These are phyloP conservation scores for Myotis yumanensis DNA, from an alignment of 2,113 vertebrate genomes.

Conservation along the genomic window DNA sequence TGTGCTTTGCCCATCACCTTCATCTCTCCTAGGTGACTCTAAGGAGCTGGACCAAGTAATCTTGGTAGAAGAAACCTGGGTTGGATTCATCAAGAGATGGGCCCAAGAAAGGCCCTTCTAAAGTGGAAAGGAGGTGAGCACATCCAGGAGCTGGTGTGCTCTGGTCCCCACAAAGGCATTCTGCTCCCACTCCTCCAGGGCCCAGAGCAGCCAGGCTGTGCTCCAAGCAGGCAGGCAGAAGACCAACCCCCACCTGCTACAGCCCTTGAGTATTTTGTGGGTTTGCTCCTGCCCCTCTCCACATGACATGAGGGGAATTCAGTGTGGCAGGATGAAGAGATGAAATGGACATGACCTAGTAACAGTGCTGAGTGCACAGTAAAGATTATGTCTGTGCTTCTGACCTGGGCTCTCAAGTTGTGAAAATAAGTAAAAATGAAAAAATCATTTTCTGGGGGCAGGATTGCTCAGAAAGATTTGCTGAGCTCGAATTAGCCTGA, in stretches of 20 bases:
- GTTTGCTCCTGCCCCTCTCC: neutral
- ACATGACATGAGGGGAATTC: fast-evolving
- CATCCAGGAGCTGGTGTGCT: fast-evolving
- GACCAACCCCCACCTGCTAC: fast-evolving
- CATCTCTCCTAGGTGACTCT: neutral
- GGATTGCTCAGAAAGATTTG: neutral
- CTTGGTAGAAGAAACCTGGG: neutral
- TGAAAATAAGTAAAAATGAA: neutral
- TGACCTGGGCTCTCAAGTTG: neutral
- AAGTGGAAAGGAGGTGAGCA: neutral
- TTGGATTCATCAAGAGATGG: neutral
- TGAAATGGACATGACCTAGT: neutral
- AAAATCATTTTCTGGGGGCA: neutral
- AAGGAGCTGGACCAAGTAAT: neutral
- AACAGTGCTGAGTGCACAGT: neutral
- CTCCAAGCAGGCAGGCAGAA: fast-evolving
- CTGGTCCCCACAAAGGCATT: fast-evolving
- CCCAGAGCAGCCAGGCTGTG: neutral
- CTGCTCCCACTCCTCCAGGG: neutral
- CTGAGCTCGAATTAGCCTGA: neutral
- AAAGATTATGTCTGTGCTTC: neutral
- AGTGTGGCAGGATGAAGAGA: neutral
- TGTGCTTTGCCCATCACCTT: neutral
- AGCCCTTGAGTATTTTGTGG: neutral
- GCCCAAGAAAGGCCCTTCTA: neutral